These are phyloP conservation scores for Oryctolagus cuniculus DNA, from an alignment of 2,113 vertebrate species.

Conservation along the genomic window DNA sequence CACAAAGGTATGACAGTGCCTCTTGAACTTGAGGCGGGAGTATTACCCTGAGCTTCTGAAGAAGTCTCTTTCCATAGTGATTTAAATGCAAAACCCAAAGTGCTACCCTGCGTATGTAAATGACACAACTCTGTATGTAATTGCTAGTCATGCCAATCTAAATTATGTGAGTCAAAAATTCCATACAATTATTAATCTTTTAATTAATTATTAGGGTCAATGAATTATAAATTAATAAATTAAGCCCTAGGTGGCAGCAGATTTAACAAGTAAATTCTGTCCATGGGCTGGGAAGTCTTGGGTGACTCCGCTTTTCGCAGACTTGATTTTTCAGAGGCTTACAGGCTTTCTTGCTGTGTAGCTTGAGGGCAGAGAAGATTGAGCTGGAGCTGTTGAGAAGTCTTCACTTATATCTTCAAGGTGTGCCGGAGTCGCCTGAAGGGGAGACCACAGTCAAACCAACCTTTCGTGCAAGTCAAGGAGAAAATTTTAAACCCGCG, in stretches of 20 bases:
- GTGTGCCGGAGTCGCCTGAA: not conserved
- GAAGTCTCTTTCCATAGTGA: not conserved
- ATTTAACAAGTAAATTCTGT: not conserved
- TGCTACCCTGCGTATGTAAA: not conserved
- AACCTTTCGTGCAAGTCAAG: not conserved
- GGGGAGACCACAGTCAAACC: not conserved
- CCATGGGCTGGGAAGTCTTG: not conserved
- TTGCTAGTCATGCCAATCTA: not conserved
- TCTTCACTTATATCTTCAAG: not conserved
- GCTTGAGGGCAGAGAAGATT: not conserved
- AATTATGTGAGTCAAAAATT: not conserved
- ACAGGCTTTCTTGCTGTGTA: not conserved
- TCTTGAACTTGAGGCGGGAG: not conserved
- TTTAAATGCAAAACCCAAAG: constrained; percentile 7
- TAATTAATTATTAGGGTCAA: not conserved
- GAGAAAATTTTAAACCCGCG: not conserved
- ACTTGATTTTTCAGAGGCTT: not conserved
- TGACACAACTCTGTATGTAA: not conserved
- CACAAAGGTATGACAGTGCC: not conserved
- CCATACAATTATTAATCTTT: not conserved
- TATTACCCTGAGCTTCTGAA: not conserved
- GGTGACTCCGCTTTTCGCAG: not conserved
- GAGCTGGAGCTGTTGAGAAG: not conserved
- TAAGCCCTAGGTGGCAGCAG: not conserved
- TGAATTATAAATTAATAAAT: not conserved